Conservation (phyloP, 2,113 vertebrate genomes). For the Asarcornis scutulata region DNA sequence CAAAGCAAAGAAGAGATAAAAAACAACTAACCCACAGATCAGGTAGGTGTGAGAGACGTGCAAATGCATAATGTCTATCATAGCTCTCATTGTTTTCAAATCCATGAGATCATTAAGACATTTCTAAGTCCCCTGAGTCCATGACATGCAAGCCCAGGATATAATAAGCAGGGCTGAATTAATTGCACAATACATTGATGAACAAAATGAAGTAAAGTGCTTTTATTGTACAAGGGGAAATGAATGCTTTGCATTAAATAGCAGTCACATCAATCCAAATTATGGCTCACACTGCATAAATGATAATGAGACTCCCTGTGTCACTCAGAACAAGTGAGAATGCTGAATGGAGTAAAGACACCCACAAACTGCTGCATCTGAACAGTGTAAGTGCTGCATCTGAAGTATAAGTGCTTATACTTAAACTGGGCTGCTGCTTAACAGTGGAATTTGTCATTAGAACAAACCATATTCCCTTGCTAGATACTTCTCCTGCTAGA, state of each 20-base stretch:
- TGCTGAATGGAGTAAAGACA: neutral
- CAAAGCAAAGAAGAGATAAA: conserved; percentile 15
- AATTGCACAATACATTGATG: neutral
- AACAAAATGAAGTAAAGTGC: neutral
- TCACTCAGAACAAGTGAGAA: neutral
- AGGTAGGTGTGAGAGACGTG: neutral
- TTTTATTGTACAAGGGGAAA: conserved; percentile 47
- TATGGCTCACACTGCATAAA: conserved; percentile 6
- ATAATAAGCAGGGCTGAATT: conserved; percentile 5
- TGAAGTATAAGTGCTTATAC: neutral
- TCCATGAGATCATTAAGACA: neutral
- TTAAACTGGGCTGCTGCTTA: neutral
- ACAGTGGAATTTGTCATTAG: neutral
- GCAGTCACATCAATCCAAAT: conserved; percentile 38
- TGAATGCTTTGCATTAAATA: neutral
- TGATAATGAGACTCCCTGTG: conserved; percentile 9
- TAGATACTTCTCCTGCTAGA: neutral
- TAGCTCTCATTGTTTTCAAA: neutral
- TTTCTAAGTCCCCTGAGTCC: neutral
- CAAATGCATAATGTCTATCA: neutral
- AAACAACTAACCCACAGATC: neutral
- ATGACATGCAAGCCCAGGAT: conserved; percentile 1
- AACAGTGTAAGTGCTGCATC: neutral
- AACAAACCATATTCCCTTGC: neutral
- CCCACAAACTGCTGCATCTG: neutral